Percentiles rank a stretch among this genome's conserved stretches.
Conservation (phyloP, 1,140 invertebrate genomes). For the Campoletis sonorensis region DNA sequence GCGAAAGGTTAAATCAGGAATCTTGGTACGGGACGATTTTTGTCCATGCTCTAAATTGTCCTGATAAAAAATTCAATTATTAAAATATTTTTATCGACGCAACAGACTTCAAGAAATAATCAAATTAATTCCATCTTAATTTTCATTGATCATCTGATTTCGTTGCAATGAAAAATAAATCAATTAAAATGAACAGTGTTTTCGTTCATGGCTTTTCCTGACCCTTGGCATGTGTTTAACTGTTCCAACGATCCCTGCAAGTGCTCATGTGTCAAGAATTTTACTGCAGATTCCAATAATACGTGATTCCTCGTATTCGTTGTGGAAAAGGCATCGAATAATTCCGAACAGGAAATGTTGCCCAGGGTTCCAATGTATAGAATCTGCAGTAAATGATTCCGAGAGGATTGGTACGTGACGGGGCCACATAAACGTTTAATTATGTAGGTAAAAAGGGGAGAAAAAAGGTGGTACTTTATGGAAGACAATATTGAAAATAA, state of each 20-base stretch:
- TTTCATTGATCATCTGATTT: too few relatives aligned
- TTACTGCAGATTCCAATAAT: neutral
- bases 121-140: too few relatives aligned
- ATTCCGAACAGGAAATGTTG: neutral
- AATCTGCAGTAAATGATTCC: neutral
- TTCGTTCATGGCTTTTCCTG: too few relatives aligned
- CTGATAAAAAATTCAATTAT: too few relatives aligned
- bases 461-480: constrained; percentile 56
- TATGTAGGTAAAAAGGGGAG: constrained; percentile 36
- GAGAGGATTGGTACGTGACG: constrained; percentile 51
- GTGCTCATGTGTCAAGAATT: neutral
- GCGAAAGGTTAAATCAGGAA: neutral
- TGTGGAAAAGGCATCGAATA: neutral
- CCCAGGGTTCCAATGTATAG: neutral
- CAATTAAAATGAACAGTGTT: too few relatives aligned
- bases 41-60: too few relatives aligned
- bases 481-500: constrained; percentile 69
- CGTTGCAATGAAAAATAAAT: too few relatives aligned
- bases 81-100: too few relatives aligned
- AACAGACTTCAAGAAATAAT: too few relatives aligned
- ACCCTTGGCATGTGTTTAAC: neutral
- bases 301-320: neutral
- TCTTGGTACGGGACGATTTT: neutral
- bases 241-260: neutral
- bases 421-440: constrained; percentile 59